Evolutionary conservation across 2,113 vertebrate genomes (phyloP).

Genomic region (Forbesichthys agassizii): DNA sequence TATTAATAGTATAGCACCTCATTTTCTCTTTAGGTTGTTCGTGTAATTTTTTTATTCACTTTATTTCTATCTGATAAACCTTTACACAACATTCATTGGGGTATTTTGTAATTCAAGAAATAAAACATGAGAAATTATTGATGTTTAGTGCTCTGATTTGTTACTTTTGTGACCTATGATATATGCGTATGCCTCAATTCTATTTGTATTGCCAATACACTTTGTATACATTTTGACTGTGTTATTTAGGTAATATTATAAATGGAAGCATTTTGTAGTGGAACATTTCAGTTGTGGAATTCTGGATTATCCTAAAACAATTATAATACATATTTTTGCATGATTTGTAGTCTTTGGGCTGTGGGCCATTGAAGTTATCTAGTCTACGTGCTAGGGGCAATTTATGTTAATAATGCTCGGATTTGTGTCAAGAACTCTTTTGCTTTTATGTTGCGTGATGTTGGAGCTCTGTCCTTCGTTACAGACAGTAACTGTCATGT

Average conservation of each 20-base stretch:
- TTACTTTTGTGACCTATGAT: not conserved
- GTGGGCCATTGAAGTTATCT: not conserved
- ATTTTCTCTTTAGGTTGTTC: constrained; percentile 10
- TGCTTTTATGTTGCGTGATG: not conserved
- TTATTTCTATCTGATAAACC: constrained; percentile 11
- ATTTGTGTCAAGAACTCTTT: constrained; percentile 12
- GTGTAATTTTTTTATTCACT: constrained; percentile 19
- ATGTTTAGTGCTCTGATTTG: not conserved
- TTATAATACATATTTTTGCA: constrained; percentile 49
- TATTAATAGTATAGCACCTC: not conserved
- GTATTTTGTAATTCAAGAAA: not conserved
- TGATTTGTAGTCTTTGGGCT: constrained; percentile 15
- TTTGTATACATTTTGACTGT: not conserved
- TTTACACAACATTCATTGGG: not conserved
- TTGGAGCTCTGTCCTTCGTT: not conserved
- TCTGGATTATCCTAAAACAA: constrained; percentile 67
- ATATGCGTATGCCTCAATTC: not conserved
- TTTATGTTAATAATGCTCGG: constrained; percentile 1
- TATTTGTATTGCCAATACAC: not conserved
- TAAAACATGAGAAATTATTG: not conserved
- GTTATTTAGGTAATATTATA: not conserved
- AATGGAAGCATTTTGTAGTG: constrained; percentile 29
- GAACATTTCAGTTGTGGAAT: constrained; percentile 40
- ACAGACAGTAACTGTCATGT: not conserved
- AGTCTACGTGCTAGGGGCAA: too few relatives aligned